Evolutionary conservation across 2,888 invertebrate species (phyloP).

Genomic region (Baccha elongata): DNA sequence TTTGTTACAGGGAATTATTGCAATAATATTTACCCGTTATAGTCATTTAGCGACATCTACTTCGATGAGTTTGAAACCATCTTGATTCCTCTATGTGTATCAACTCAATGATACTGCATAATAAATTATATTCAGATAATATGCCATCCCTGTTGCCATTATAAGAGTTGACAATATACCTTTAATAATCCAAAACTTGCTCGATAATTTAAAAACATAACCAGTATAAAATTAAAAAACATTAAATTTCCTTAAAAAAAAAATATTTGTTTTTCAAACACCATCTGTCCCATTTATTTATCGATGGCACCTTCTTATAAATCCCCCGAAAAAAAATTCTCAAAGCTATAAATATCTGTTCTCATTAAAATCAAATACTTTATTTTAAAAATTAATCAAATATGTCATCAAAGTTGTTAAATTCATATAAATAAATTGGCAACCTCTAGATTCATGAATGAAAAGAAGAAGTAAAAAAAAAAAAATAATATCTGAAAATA

Average conservation of each 20-base stretch:
- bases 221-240: not conserved
- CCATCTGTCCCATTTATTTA: not conserved
- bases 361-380: constrained; percentile 22
- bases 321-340: not conserved
- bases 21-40: too few relatives aligned
- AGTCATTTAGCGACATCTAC: too few relatives aligned
- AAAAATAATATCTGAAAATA: constrained; percentile 39
- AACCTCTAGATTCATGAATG: constrained; percentile 31
- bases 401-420: constrained; percentile 35
- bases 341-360: constrained; percentile 26
- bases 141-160: too few relatives aligned
- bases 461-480: not conserved
- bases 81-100: too few relatives aligned
- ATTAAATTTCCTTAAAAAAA: not conserved
- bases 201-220: too few relatives aligned
- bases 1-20: too few relatives aligned
- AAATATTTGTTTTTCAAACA: not conserved
- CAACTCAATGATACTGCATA: too few relatives aligned
- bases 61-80: too few relatives aligned
- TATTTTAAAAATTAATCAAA: constrained; percentile 28
- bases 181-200: too few relatives aligned
- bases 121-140: too few relatives aligned
- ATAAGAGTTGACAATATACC: too few relatives aligned
- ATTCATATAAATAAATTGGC: constrained; percentile 33
- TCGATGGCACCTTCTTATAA: not conserved